Base-by-base conservation (phyloP, 2,888 invertebrate species). In the Fragum fragum region DNA sequence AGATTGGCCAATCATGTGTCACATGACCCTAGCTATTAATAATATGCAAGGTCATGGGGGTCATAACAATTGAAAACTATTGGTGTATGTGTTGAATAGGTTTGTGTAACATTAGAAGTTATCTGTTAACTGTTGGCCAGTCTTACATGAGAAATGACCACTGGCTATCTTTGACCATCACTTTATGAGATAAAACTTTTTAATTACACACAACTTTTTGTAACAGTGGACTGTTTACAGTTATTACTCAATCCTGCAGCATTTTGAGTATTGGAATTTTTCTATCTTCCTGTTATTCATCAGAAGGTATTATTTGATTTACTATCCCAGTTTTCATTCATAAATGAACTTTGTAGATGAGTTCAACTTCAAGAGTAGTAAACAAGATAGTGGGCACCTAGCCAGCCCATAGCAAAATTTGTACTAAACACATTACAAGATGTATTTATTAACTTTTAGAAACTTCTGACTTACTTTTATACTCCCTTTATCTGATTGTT, bases 21-120 rank as follows among this genome's bases (percentile, higher is more conserved):
- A 87, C 79, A 79, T 87, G 87, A 87, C 87, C 83, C 72, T 47
- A 73, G 36, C 73, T 72, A 76, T 76, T 76, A 81, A 79, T 81
- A 76, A 72, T 81, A 85, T 85, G 85, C 82, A 82, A 74, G 87
- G 87, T 87, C 83, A 77, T 74, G 76, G 77, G n/a, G 87, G 87
- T 85, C 83, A 85, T 63, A 76, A 63, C 76, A 79, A 80, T 79
- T 75, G 80, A 79, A 80, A 73, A 78, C 80, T 76, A 87, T 83
- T 87, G 85, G 86, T 85, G 73, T 83, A 81, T 78, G 73, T 79
- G 79, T 81, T 81, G 80, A 76, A 76, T 68, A 77, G 76, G 76
- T 83, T 89, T 88, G 89, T 88, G 88, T 88, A 89, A 89, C 83
- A 88, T 88, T 88, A 87, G 78, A 79, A 80, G 79, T 76, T 78